Evolutionary conservation across 2,888 invertebrate genomes (phyloP), one percentile per base, ranked within the genome.

Genomic region (Lasioglossum malachurum): DNA sequence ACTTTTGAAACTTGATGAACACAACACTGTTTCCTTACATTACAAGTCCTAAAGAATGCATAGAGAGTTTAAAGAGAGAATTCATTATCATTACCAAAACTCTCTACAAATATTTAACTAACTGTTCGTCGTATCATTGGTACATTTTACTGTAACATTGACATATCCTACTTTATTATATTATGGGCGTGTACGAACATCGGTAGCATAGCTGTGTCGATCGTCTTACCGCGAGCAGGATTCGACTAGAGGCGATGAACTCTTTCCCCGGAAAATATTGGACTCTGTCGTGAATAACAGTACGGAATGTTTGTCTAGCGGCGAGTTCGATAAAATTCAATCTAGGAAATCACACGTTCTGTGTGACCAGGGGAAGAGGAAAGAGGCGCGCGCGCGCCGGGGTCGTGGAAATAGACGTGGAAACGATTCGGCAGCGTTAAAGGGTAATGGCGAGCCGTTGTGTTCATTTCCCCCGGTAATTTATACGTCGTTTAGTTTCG

Each of bases 271-370:
- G 23, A 41, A 79, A 79, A 82, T 69, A 74, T 79, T 14, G 27
- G 31, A 67, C 67, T 23, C 64, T 31, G 76, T 44, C 41, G 19
- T 53, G 31, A 57, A 77, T 69, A 71, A 12, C 71, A 77, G 71
- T 80, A 74, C 31, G 16, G 73, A 41, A 38, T 38, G n/a, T 53
- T 67, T 79, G 79, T 82, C 64, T 64, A 44, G n/a, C 73, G 44
- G n/a, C 49, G 49, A 44, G 67, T 35, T 41, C 64, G 74, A 67
- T 53, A 31, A 80, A 80, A 74, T 53, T 74, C 67, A 67, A 80
- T 69, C 31, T 49, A 35, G 27, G 64, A 79, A 79, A 82, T 64
- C 60, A 16, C 49, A 12, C 31, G 67, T 64, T 80, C 53, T n/a
- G n/a, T 23, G 35, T n/a, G 46, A 38, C 31, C 46, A 8, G 23